Evolutionary conservation across 2,888 invertebrate species (phyloP), one percentile per base, ranked within the genome.

Genomic region (Osmoderma eremita): DNA sequence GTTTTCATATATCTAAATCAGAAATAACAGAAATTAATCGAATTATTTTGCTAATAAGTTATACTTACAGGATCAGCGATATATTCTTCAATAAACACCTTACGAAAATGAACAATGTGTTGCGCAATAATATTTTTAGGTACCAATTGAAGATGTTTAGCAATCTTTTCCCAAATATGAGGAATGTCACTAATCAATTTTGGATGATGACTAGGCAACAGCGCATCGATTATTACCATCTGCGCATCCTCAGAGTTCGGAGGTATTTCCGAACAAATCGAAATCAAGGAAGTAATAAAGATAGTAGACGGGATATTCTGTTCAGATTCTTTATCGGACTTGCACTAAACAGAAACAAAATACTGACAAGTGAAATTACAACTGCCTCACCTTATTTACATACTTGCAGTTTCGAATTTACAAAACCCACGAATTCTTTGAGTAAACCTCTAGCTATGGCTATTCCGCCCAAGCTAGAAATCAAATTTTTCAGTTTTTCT

Each of bases 141-240:
- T 56, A 87, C 84, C 0, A 88, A 81, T 13, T 86, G 83, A 45
- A 90, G 82, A 73, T 87, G 84, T 62, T 85, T 84, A 2, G 87
- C 80, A 48, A 91, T 85, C 69, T 86, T 88, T 53, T 86, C 79
- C 95, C 95, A 96, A 45, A 92, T 83, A 74, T 88, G 84, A 3
- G 85, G 83, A 71, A 86, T 84, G 22, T 85, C 83, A 18, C 83
- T 82, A 20, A 85, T 83, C 41, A 92, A 86, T 41, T 88, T 85
- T 1, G 92, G 92, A 81, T 94, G 91, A 81, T 95, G 94, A 56
- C 90, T 87, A 45, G 91, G 87, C 12, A 91, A 83, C 22, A 97
- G 79, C 3, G 90, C 84, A 67, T 90, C 90, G 64, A 91, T 78
- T 0, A 89, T 89, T 51, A 94, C 79, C 6, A 81, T 77, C 72